Evolutionary conservation across 2,797 vertebrate genomes (phyloP).

Genomic region (Rhincodon typus): DNA sequence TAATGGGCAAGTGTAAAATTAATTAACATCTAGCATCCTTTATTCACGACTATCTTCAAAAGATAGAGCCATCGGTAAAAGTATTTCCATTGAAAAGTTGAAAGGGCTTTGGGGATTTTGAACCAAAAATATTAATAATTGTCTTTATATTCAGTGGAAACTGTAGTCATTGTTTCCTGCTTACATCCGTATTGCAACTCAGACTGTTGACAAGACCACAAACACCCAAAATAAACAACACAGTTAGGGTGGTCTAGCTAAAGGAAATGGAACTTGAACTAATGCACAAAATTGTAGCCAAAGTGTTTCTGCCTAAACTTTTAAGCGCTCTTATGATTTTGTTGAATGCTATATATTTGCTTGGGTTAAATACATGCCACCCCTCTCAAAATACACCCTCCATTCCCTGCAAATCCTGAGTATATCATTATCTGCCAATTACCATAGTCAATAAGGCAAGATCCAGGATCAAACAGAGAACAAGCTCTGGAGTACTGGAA

Average conservation of each 20-base stretch:
- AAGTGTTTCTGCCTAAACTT: not conserved
- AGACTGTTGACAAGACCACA: not conserved
- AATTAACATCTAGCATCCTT: not conserved
- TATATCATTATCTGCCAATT: not conserved
- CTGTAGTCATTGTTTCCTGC: not conserved
- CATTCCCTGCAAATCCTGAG: not conserved
- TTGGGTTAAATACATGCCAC: not conserved
- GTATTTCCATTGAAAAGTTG: not conserved
- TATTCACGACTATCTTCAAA: not conserved
- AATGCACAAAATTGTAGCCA: not conserved
- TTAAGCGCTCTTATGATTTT: not conserved
- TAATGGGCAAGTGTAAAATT: not conserved
- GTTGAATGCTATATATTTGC: not conserved
- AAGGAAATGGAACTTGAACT: not conserved
- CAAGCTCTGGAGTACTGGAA: not conserved
- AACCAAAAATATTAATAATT: not conserved
- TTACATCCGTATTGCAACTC: not conserved
- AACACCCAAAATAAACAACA: not conserved
- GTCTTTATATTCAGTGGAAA: not conserved
- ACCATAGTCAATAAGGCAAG: not conserved
- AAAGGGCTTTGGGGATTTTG: not conserved
- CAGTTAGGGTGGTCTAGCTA: not conserved
- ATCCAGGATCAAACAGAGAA: not conserved
- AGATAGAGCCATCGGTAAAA: not conserved
- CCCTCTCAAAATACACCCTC: not conserved